phyloP scores from a whole-genome alignment of 1,140 invertebrate genomes.

The Rhyzopertha dominica region DNA sequence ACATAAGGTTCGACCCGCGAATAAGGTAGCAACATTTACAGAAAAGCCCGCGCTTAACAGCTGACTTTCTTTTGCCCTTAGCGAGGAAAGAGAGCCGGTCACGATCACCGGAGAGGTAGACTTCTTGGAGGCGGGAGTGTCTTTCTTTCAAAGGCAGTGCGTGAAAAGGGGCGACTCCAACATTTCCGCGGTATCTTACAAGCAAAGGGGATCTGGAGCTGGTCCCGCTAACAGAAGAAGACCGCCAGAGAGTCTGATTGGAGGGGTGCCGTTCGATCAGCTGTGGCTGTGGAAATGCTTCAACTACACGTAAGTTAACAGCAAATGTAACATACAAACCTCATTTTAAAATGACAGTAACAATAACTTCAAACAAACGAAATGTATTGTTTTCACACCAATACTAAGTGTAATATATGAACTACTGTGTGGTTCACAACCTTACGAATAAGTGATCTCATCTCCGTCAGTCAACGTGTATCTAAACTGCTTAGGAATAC shows the following conservation, averaged over 20 bases:
- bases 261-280: slow-evolving; percentile 50
- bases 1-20: slow-evolving; percentile 49
- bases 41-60: background rate
- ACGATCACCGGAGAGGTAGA: slow-evolving; percentile 49
- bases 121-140: slow-evolving; percentile 56
- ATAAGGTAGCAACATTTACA: slow-evolving; percentile 40
- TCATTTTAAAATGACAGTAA: too few species aligned
- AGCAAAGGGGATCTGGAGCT: slow-evolving; percentile 47
- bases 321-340: too few species aligned
- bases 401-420: too few species aligned
- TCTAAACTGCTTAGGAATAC: too few species aligned
- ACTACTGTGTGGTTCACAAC: too few species aligned
- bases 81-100: slow-evolving; percentile 40
- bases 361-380: too few species aligned
- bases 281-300: slow-evolving; percentile 63
- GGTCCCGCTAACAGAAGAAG: slow-evolving; percentile 41
- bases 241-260: slow-evolving; percentile 46
- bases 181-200: slow-evolving; percentile 47
- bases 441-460: too few species aligned
- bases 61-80: slow-evolving; percentile 21
- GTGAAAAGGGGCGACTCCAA: slow-evolving; percentile 41
- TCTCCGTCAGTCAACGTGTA: too few species aligned
- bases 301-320: slow-evolving; percentile 57
- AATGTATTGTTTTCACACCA: too few species aligned
- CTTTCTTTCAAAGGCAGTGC: slow-evolving; percentile 51